A percentile compares a stretch with the other conserved stretches of the same genome.
These are phyloP conservation scores for Acomys russatus DNA, from an alignment of 2,797 vertebrate genomes.

Conservation along the genomic window DNA sequence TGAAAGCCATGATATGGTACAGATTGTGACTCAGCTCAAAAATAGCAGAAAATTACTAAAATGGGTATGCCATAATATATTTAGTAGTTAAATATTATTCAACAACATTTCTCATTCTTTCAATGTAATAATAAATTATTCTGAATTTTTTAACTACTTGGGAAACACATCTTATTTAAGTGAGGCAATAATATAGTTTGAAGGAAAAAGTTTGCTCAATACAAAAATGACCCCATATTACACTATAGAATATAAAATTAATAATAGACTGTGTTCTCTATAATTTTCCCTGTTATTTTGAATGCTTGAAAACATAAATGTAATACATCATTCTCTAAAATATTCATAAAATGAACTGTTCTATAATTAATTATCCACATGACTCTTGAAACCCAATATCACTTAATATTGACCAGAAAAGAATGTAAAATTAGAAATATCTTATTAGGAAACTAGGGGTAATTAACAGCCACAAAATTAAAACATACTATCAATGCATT, in stretches of 20 bases:
- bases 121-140: slow-evolving; percentile 41
- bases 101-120: slow-evolving; percentile 30
- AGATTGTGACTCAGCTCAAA: not conserved
- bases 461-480: slow-evolving; percentile 55
- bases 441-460: slow-evolving; percentile 32
- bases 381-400: not conserved
- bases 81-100: slow-evolving; percentile 10
- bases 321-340: slow-evolving; percentile 45
- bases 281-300: slow-evolving; percentile 11
- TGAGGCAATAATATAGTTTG: not conserved
- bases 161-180: slow-evolving; percentile 35
- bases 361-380: slow-evolving; percentile 43
- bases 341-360: slow-evolving; percentile 59
- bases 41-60: not conserved
- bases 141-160: slow-evolving; percentile 27
- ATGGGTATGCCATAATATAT: not conserved
- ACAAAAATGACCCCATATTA: not conserved
- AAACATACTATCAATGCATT: slow-evolving; percentile 10
- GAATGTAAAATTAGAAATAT: not conserved
- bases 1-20: not conserved
- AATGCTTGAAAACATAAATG: slow-evolving; percentile 18
- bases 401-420: slow-evolving; percentile 34
- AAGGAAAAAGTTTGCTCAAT: not conserved
- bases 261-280: slow-evolving; percentile 15
- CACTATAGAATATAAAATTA: not conserved